Percentiles rank a stretch among this genome's conserved stretches.
Conservation (phyloP, 53 echinoderm and acorn worm species). For the Holothuria scabra region DNA sequence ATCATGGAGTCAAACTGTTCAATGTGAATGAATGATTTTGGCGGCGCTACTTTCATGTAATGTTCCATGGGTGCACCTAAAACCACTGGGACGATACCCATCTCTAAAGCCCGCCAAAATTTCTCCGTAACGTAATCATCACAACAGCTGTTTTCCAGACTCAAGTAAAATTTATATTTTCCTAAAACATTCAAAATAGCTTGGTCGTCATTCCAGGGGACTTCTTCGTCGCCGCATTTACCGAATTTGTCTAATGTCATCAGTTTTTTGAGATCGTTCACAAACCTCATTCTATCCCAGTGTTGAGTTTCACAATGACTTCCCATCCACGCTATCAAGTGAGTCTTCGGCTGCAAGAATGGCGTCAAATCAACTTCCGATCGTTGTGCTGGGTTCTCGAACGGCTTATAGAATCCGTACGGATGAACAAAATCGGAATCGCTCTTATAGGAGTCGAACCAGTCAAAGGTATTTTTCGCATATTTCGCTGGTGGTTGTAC, state of each 20-base stretch:
- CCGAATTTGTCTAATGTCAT: slow-evolving; percentile 14
- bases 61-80: slow-evolving; percentile 33
- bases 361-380: neutral
- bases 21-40: slow-evolving; percentile 46
- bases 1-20: slow-evolving; percentile 38
- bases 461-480: slow-evolving; percentile 16
- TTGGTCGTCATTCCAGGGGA: neutral
- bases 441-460: slow-evolving; percentile 42
- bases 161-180: slow-evolving; percentile 40
- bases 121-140: slow-evolving; percentile 45
- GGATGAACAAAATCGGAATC: slow-evolving; percentile 38
- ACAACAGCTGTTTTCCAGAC: slow-evolving; percentile 48
- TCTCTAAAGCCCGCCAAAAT: slow-evolving; percentile 42
- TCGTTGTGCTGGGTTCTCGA: neutral
- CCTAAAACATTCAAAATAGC: neutral
- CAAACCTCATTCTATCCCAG: slow-evolving; percentile 28
- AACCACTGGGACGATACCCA: slow-evolving; percentile 27
- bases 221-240: slow-evolving; percentile 24
- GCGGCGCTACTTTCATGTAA: slow-evolving; percentile 35
- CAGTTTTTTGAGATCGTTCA: slow-evolving; percentile 11
- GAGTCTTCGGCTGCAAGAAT: slow-evolving; percentile 3
- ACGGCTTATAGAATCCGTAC: slow-evolving; percentile 11
- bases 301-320: slow-evolving; percentile 43
- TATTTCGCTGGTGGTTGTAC: slow-evolving; percentile 21
- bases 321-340: slow-evolving; percentile 34